Evolutionary conservation across 1,140 invertebrate species (phyloP).

Genomic region (Gryllus bimaculatus): DNA sequence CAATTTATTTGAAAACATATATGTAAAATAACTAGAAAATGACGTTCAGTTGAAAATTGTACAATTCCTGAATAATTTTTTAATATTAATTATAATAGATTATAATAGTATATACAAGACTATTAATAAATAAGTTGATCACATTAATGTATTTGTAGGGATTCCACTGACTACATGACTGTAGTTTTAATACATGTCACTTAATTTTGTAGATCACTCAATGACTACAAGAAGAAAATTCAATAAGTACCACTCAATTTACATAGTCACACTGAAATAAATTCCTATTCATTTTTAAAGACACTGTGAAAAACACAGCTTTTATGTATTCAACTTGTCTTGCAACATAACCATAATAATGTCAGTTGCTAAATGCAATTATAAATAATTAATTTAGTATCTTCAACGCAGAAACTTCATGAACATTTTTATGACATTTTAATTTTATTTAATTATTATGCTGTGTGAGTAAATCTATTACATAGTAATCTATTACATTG

Average conservation of each 20-base stretch:
- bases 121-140: neutral
- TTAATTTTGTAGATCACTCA: neutral
- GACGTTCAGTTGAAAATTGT: too few species aligned
- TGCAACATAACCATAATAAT: neutral
- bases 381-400: neutral
- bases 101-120: neutral
- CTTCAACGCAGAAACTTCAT: neutral
- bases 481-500: neutral
- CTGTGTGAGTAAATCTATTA: too few species aligned
- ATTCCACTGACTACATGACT: neutral
- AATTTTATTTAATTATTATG: neutral
- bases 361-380: neutral
- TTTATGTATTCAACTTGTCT: too few species aligned
- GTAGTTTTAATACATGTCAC: neutral
- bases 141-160: neutral
- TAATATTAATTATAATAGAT: slow-evolving; percentile 1
- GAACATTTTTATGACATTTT: neutral
- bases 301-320: too few species aligned
- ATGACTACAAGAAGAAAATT: neutral
- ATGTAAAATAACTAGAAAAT: too few species aligned
- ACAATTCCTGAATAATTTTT: neutral
- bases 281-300: too few species aligned
- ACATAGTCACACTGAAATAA: neutral
- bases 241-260: neutral
- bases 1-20: too few species aligned